Percentiles rank a stretch among this genome's conserved stretches.
phyloP scores from a whole-genome alignment of 2,113 vertebrate genomes.

The Leptobrachium ailaonicum region DNA sequence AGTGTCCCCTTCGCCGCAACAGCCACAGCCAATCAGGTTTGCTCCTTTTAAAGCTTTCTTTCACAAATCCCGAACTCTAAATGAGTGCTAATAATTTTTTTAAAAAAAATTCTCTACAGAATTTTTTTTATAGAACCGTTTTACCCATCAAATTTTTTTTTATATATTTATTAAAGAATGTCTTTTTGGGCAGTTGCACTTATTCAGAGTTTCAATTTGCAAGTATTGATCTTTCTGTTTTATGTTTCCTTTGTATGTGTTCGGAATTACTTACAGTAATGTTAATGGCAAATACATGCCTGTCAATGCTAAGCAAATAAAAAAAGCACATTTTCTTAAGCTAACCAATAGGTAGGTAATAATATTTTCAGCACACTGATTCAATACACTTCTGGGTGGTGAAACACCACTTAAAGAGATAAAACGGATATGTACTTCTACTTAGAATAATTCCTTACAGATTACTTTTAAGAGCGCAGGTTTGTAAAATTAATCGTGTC shows the following conservation, averaged over 20 bases:
- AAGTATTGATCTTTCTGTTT: constrained; percentile 85
- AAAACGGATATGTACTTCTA: no score
- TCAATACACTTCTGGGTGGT: no score
- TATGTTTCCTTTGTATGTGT: constrained; percentile 88
- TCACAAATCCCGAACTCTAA: constrained; percentile 98
- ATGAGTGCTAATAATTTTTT: constrained; percentile 81
- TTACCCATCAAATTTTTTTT: constrained; percentile 81
- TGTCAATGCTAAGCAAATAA: no score
- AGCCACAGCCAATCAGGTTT: constrained; percentile 99
- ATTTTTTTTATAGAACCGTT: constrained; percentile 77
- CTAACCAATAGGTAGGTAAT: no score
- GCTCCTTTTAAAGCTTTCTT: constrained; percentile 99
- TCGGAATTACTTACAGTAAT: constrained; percentile 72
- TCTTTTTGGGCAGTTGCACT: constrained; percentile 83
- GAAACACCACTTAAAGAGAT: no score
- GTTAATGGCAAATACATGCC: constrained; percentile 66
- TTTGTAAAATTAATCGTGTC: no score
- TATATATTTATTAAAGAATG: constrained; percentile 70
- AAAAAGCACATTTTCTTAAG: no score
- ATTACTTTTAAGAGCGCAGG: no score
- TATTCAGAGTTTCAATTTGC: constrained; percentile 97
- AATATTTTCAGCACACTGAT: no score
- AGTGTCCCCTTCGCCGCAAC: constrained; percentile 99
- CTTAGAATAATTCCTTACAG: no score
- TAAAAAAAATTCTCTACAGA: constrained; percentile 75